These are phyloP conservation scores for Tokudaia tokunoshimensis DNA, from an alignment of 2,797 vertebrate genomes.

Conservation along the genomic window DNA sequence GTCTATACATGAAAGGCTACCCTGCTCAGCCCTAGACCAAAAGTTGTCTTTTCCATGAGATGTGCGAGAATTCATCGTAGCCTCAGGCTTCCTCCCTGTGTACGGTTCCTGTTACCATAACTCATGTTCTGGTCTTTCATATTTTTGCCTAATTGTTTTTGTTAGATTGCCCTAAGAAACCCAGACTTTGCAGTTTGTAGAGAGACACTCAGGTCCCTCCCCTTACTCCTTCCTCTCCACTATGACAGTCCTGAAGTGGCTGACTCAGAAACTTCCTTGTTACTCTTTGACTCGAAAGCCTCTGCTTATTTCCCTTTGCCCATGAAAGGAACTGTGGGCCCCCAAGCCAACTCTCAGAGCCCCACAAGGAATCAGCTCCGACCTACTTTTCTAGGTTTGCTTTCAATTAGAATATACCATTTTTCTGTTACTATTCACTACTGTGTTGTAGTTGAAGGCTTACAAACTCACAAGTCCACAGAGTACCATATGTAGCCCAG, in stretches of 20 bases:
- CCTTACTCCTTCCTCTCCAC: background rate
- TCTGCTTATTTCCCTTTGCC: background rate
- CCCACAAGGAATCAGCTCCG: background rate
- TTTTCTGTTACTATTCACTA: background rate
- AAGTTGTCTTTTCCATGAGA: background rate
- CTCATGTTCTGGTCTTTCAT: background rate
- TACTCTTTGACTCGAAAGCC: slow-evolving; percentile 4
- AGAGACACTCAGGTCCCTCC: background rate
- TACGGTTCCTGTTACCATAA: background rate
- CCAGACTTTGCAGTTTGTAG: background rate
- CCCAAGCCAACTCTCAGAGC: background rate
- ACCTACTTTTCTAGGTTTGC: background rate
- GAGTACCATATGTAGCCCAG: background rate
- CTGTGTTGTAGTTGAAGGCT: background rate
- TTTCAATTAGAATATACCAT: background rate
- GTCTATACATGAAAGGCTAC: background rate
- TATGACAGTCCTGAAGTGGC: background rate
- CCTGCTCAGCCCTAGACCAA: background rate
- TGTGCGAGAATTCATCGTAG: background rate
- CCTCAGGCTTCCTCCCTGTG: background rate
- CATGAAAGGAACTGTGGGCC: background rate
- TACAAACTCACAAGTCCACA: background rate
- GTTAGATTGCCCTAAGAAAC: background rate
- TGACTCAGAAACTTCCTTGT: background rate
- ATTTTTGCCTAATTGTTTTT: background rate